These are phyloP conservation scores for Teleopsis dalmanni DNA, from an alignment of 1,140 invertebrate species.

Conservation along the genomic window DNA sequence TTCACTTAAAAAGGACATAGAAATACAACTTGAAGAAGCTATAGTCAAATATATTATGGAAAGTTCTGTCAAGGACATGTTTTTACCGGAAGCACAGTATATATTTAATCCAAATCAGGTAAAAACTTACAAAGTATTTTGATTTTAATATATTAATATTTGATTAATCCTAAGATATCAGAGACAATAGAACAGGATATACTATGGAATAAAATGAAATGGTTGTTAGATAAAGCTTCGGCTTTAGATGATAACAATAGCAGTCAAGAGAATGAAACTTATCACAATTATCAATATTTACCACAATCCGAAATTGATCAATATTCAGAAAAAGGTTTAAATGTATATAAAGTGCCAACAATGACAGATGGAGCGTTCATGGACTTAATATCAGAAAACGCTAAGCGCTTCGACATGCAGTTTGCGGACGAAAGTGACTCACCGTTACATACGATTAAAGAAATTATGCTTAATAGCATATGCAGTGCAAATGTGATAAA, in stretches of 20 bases:
- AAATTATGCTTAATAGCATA: conserved; percentile 7
- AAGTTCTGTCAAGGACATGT: conserved; percentile 25
- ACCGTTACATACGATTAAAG: not conserved
- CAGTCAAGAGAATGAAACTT: not conserved
- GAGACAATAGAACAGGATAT: not conserved
- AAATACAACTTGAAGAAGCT: conserved; percentile 31
- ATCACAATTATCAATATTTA: not conserved
- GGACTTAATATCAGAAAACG: too few relatives aligned
- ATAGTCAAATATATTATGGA: conserved; percentile 36
- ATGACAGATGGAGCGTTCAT: not conserved
- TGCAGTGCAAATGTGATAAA: conserved; percentile 4
- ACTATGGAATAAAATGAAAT: conserved; percentile 1
- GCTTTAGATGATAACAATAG: not conserved
- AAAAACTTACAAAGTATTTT: not conserved
- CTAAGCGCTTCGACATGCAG: too few relatives aligned
- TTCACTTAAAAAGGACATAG: conserved; percentile 52
- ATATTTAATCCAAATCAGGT: conserved; percentile 39
- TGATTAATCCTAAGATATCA: not conserved
- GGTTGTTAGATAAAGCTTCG: not conserved
- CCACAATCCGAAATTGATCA: not conserved
- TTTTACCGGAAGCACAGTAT: conserved; percentile 18
- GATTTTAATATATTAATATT: not conserved
- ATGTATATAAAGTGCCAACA: not conserved
- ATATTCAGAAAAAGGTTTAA: not conserved
- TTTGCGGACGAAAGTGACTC: not conserved